Percentiles rank a stretch among this genome's conserved stretches.
These are phyloP conservation scores for Melanerpes formicivorus DNA, from an alignment of 2,113 vertebrate species.

Conservation along the genomic window DNA sequence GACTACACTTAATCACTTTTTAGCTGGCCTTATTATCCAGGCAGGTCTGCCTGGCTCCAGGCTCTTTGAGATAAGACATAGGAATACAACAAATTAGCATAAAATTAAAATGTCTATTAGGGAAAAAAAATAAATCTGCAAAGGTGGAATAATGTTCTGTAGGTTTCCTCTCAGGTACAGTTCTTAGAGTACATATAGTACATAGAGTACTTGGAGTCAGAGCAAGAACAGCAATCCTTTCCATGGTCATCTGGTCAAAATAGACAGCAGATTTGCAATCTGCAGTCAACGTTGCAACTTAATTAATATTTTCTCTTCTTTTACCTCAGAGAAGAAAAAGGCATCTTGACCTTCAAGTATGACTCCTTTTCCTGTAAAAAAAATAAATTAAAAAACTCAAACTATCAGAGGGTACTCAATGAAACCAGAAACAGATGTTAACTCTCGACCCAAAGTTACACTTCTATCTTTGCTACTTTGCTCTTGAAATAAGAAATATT, in stretches of 20 bases:
- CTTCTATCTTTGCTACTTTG: not conserved
- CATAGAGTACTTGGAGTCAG: fast-evolving
- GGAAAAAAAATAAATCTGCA: not conserved
- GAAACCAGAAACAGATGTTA: not conserved
- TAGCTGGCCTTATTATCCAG: not conserved
- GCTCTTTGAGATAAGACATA: not conserved
- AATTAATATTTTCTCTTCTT: not conserved
- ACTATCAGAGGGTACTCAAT: not conserved
- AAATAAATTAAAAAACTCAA: not conserved
- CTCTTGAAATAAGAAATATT: not conserved
- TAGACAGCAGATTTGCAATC: not conserved
- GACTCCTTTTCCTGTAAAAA: not conserved
- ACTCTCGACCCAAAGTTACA: not conserved
- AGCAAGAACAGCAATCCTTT: not conserved
- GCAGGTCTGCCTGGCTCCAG: not conserved
- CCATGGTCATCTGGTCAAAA: not conserved
- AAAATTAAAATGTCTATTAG: not conserved
- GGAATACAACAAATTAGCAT: not conserved
- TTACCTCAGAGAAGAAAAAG: not conserved
- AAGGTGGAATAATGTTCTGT: not conserved
- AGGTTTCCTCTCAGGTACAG: not conserved
- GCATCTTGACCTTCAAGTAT: fast-evolving
- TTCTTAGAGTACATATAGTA: not conserved
- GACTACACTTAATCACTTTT: not conserved
- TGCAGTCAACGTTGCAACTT: not conserved